These are phyloP conservation scores for Coelinius sp. DNA, from an alignment of 2,888 invertebrate species.

Conservation along the genomic window DNA sequence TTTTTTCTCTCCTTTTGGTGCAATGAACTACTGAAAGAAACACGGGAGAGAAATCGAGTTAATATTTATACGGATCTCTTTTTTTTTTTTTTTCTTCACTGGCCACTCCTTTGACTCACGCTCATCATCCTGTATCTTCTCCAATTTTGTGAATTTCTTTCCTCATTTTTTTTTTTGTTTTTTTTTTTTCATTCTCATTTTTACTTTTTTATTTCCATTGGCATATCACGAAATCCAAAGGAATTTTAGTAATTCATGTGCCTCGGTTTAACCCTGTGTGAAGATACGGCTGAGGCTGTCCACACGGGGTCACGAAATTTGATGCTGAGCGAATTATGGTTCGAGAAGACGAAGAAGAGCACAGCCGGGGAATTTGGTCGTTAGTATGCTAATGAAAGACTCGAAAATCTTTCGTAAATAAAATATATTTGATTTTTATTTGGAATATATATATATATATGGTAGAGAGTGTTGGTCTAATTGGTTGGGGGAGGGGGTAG, in stretches of 20 bases:
- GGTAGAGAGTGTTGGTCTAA: not conserved
- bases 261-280: constrained; percentile 16
- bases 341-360: constrained; percentile 21
- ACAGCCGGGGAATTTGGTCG: constrained; percentile 14
- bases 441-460: too few species aligned
- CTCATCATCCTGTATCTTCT: constrained; percentile 23
- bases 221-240: constrained; percentile 21
- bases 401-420: not conserved
- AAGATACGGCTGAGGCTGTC: not conserved
- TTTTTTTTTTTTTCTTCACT: constrained; percentile 4
- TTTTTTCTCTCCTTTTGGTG: constrained; percentile 8
- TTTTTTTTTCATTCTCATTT: not conserved
- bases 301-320: constrained; percentile 27
- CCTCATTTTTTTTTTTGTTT: not conserved
- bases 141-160: constrained; percentile 20
- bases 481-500: not conserved
- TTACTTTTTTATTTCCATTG: constrained; percentile 19
- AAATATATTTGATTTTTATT: constrained; percentile 7
- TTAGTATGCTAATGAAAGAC: constrained; percentile 23
- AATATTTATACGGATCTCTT: constrained; percentile 17
- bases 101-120: constrained; percentile 21
- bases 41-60: constrained; percentile 31
- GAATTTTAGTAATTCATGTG: constrained; percentile 12
- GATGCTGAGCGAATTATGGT: constrained; percentile 21
- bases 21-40: constrained; percentile 7